Conservation (phyloP, 2,797 vertebrate genomes). For the Enteromius thamalakanensis region DNA sequence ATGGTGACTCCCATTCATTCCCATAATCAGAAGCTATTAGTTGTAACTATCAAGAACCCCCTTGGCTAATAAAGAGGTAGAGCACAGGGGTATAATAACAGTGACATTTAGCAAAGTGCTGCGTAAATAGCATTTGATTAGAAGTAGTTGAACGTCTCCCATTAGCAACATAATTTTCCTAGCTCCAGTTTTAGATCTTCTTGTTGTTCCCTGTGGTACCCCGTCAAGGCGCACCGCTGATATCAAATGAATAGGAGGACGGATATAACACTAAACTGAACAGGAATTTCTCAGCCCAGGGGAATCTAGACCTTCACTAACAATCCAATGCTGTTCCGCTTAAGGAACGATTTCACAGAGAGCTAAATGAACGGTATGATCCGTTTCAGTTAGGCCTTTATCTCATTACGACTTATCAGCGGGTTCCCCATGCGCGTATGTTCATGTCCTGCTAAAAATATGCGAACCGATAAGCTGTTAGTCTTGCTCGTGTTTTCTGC, state of each 20-base stretch:
- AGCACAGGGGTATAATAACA: slow-evolving; percentile 56
- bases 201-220: slow-evolving; percentile 20
- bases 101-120: slow-evolving; percentile 57
- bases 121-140: slow-evolving; percentile 60
- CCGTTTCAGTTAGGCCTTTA: slow-evolving; percentile 36
- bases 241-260: slow-evolving; percentile 32
- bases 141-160: slow-evolving; percentile 53
- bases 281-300: slow-evolving; percentile 25
- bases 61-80: slow-evolving; percentile 39
- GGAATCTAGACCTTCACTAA: slow-evolving; percentile 25
- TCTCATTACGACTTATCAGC: slow-evolving; percentile 20
- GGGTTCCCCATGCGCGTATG: neutral
- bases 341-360: slow-evolving; percentile 26
- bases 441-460: slow-evolving; percentile 23
- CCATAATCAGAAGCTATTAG: slow-evolving; percentile 53
- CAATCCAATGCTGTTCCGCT: slow-evolving; percentile 4
- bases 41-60: slow-evolving; percentile 33
- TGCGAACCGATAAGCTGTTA: slow-evolving; percentile 4
- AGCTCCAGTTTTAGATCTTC: slow-evolving; percentile 39
- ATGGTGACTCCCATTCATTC: slow-evolving; percentile 44
- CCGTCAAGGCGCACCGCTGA: slow-evolving; percentile 26
- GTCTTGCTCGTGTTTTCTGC: slow-evolving; percentile 20
- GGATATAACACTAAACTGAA: slow-evolving; percentile 37
- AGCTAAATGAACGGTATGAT: slow-evolving; percentile 32
- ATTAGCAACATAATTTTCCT: slow-evolving; percentile 56